A percentile compares a stretch with the other conserved stretches of the same genome.
These are phyloP conservation scores for Eurosta solidaginis DNA, from an alignment of 1,140 invertebrate genomes.

Conservation along the genomic window DNA sequence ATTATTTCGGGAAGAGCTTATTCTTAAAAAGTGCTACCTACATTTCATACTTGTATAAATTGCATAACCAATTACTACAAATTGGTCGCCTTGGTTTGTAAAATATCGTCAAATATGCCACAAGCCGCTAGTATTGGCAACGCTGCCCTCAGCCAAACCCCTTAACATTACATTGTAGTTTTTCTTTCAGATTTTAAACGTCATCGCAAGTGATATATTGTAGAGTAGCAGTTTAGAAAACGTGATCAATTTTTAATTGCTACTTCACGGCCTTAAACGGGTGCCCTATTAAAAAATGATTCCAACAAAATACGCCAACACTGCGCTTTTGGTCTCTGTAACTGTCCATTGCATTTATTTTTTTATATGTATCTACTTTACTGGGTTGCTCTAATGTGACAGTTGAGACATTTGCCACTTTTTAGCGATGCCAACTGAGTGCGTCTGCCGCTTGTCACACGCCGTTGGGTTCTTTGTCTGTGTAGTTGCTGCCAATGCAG, in stretches of 20 bases:
- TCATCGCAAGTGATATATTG: constrained; percentile 30
- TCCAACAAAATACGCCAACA: background rate
- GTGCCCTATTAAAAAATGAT: background rate
- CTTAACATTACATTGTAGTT: too few species aligned
- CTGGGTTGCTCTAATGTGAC: constrained; percentile 20
- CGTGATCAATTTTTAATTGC: constrained; percentile 36
- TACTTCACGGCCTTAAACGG: constrained; percentile 6
- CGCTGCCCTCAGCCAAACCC: too few species aligned
- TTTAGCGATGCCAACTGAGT: constrained; percentile 5
- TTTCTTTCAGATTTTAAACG: background rate
- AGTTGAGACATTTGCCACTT: constrained; percentile 20
- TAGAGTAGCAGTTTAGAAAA: constrained; percentile 29
- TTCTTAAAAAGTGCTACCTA: too few species aligned
- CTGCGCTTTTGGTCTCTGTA: background rate
- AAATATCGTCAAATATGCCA: too few species aligned
- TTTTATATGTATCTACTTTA: background rate
- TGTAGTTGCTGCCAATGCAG: background rate
- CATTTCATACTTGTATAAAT: too few species aligned
- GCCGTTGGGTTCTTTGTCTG: background rate
- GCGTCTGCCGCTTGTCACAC: constrained; percentile 18
- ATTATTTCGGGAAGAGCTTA: too few species aligned
- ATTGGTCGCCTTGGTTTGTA: too few species aligned
- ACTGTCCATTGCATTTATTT: background rate
- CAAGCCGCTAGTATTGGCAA: too few species aligned
- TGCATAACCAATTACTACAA: too few species aligned